Percentiles rank a stretch among this genome's conserved stretches.
These are phyloP conservation scores for Platerodrilus igneus DNA, from an alignment of 2,888 invertebrate species.

Conservation along the genomic window DNA sequence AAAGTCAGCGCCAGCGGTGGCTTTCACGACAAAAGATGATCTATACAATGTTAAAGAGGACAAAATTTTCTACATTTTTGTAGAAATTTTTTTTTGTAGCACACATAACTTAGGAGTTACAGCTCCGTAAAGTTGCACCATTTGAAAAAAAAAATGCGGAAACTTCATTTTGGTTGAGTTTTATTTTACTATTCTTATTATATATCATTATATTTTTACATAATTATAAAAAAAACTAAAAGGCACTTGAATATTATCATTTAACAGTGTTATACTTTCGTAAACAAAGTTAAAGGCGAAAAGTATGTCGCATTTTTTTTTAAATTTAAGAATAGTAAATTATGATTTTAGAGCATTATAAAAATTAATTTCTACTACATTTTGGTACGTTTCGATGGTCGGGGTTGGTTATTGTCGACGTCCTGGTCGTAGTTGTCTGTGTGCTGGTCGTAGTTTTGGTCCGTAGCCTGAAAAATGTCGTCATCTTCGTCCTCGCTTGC, in stretches of 20 bases:
- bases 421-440: constrained; percentile 15
- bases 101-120: no score
- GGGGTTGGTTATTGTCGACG: constrained; percentile 20
- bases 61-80: no score
- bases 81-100: no score
- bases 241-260: constrained; percentile 1
- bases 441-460: no score
- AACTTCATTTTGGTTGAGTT: no score
- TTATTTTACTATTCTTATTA: constrained; percentile 6
- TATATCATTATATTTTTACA: constrained; percentile 7
- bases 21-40: no score
- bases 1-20: no score
- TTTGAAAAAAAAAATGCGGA: no score
- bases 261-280: no score
- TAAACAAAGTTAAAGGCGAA: constrained; percentile 3
- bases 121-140: no score
- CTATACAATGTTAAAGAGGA: no score
- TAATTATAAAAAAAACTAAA: constrained; percentile 7
- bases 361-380: constrained; percentile 15
- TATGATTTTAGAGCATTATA: constrained; percentile 6
- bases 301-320: constrained; percentile 4
- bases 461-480: constrained; percentile 17
- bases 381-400: constrained; percentile 19
- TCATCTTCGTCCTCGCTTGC: no score
- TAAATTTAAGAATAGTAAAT: constrained; percentile 4